Evolutionary conservation across 2,888 invertebrate species (phyloP).

Genomic region (Frankliniella intonsa): DNA sequence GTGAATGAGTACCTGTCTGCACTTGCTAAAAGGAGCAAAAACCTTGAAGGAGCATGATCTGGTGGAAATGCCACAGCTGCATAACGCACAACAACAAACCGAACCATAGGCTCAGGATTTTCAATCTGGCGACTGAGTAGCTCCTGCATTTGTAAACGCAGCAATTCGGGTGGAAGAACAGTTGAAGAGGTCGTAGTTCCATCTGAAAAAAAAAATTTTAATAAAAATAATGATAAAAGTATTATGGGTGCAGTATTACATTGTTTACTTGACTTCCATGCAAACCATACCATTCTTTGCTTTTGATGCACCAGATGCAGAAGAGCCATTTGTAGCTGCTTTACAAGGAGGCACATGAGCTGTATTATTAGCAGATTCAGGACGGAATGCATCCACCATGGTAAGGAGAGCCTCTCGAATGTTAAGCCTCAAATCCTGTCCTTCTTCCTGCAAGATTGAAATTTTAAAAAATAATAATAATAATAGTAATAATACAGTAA

Average conservation of each 20-base stretch:
- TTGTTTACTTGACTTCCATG: no score
- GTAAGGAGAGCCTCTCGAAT: constrained; percentile 64
- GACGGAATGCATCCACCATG: constrained; percentile 62
- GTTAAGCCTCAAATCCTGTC: constrained; percentile 56
- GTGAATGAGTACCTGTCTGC: constrained; percentile 65
- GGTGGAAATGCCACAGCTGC: constrained; percentile 75
- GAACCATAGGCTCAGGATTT: constrained; percentile 69
- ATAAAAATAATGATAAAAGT: no score
- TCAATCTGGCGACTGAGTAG: constrained; percentile 69
- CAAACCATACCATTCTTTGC: constrained; percentile 29
- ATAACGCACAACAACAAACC: constrained; percentile 79
- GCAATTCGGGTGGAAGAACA: constrained; percentile 37
- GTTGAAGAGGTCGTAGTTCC: constrained; percentile 44
- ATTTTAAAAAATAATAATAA: not conserved
- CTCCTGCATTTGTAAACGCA: constrained; percentile 50
- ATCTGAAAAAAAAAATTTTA: constrained; percentile 37
- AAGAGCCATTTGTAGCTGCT: not conserved
- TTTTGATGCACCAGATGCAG: not conserved
- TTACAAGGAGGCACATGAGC: not conserved
- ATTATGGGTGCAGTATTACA: no score
- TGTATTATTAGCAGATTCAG: constrained; percentile 36
- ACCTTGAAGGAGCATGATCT: constrained; percentile 76
- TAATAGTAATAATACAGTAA: no score
- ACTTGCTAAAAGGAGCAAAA: constrained; percentile 72
- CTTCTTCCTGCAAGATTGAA: constrained; percentile 38